Evolutionary conservation across 2,113 vertebrate species (phyloP), one percentile per base, ranked within the genome.

Genomic region (Typhlomys cinereus): DNA sequence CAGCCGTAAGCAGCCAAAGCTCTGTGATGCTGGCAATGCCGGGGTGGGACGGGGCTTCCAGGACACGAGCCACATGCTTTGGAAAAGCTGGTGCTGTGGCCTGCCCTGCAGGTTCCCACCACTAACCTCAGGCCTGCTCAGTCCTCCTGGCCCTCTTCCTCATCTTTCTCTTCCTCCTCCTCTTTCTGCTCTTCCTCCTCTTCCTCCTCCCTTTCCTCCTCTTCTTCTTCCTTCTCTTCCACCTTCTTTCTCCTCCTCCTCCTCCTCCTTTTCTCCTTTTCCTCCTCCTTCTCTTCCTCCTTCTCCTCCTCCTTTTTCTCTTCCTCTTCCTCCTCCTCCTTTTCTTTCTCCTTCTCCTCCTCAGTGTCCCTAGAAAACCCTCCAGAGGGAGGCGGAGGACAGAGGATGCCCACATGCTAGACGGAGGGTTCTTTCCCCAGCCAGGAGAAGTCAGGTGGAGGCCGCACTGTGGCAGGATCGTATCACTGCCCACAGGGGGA

Each of bases 51-150:
- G 57, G 79, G 13, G 20, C 31, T 10, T 0, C 5, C 29, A 73
- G 21, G 2, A 7, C 31, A 7, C 36, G 31, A 74, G 25, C 7
- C 4, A 2, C 0, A 1, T 18, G 44, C 4, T 3, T 4, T 14
- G 18, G 5, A 15, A 21, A 29, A 25, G 46, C n/a, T 5, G 17
- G 75, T 4, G 15, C 11, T 15, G 11, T 36, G 14, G 46, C 27
- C 17, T 25, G 18, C 4, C 1, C 4, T 20, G 46, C 41, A 5
- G 3, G 39, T 21, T 14, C n/a, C 31, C 4, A 9, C 23, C 3
- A 2, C 31, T 14, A 4, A 0, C 5, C 2, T 15, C 15, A 25
- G 36, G 7, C 39, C 29, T 27, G 12, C 25, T 31, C 14, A 11
- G 7, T 6, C 15, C 13, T 1, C 1, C 39, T n/a, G n/a, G n/a